Percentiles rank a stretch among this genome's conserved stretches.
These are phyloP conservation scores for Oxygymnocypris stewartii DNA, from an alignment of 2,113 vertebrate species.

Conservation along the genomic window DNA sequence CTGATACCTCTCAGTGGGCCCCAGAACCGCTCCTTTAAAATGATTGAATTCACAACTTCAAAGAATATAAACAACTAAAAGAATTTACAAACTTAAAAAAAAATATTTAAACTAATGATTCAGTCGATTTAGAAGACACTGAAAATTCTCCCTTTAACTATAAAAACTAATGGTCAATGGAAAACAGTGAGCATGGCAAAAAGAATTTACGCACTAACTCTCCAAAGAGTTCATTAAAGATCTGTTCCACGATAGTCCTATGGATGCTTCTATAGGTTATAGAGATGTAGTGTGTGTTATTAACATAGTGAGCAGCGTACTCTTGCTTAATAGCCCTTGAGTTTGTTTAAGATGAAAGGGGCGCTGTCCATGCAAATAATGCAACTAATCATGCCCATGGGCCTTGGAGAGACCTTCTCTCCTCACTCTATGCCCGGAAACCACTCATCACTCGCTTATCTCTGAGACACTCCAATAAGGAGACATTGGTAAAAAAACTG, in stretches of 20 bases:
- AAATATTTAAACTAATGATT: not conserved
- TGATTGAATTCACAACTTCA: not conserved
- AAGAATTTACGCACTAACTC: slow-evolving; percentile 27
- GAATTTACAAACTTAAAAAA: not conserved
- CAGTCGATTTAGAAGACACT: not conserved
- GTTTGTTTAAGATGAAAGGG: slow-evolving; percentile 52
- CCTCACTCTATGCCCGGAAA: slow-evolving; percentile 21
- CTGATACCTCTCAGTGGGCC: not conserved
- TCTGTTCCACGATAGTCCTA: slow-evolving; percentile 23
- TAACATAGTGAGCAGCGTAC: slow-evolving; percentile 27
- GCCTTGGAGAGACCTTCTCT: slow-evolving; percentile 35
- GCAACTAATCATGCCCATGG: slow-evolving; percentile 43
- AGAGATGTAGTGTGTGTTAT: slow-evolving; percentile 29
- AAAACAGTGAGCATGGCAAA: not conserved
- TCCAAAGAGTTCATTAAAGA: slow-evolving; percentile 36
- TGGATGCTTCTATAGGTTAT: slow-evolving; percentile 36
- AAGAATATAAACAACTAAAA: not conserved
- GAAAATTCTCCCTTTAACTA: not conserved
- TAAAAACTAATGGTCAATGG: slow-evolving; percentile 27
- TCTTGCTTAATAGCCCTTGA: slow-evolving; percentile 53
- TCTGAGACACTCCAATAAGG: slow-evolving; percentile 11
- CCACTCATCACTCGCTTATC: slow-evolving; percentile 36
- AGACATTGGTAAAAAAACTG: slow-evolving; percentile 65
- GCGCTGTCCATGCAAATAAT: slow-evolving; percentile 45
- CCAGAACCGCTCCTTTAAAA: not conserved